These are phyloP conservation scores for Callospermophilus lateralis DNA, from an alignment of 2,113 vertebrate genomes.

Conservation along the genomic window DNA sequence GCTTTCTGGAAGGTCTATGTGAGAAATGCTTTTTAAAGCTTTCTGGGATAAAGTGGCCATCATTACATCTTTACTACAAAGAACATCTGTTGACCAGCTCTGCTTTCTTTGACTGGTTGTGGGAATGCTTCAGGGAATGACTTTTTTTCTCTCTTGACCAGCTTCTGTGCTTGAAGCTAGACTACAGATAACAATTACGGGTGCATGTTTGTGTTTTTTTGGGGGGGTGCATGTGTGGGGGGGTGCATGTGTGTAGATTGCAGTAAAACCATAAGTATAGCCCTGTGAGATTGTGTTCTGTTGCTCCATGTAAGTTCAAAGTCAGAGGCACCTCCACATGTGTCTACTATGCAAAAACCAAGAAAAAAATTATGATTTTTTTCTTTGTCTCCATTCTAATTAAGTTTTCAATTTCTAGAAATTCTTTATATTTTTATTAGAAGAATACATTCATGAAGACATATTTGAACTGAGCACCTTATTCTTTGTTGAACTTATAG, in stretches of 20 bases:
- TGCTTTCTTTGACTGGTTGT: constrained; percentile 81
- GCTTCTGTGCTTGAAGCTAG: constrained; percentile 75
- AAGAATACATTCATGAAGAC: background rate
- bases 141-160: constrained; percentile 72
- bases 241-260: background rate
- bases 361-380: background rate
- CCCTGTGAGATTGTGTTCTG: constrained; percentile 58
- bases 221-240: background rate
- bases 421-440: constrained; percentile 31
- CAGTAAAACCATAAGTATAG: constrained; percentile 73
- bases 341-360: too few species aligned
- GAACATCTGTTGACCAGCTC: constrained; percentile 88
- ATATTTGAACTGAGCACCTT: background rate
- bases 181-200: constrained; percentile 79
- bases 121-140: constrained; percentile 78
- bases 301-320: constrained; percentile 45
- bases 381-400: constrained; percentile 34
- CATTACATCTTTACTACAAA: constrained; percentile 82
- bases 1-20: constrained; percentile 82
- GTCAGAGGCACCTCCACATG: background rate
- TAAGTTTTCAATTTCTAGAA: constrained; percentile 27
- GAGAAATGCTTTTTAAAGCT: constrained; percentile 85
- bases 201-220: background rate
- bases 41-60: constrained; percentile 81
- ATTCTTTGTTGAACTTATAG: constrained; percentile 33